Evolutionary conservation across 2,888 invertebrate genomes (phyloP), one percentile per base, ranked within the genome.

Genomic region (Lamellibrachia satsuma): DNA sequence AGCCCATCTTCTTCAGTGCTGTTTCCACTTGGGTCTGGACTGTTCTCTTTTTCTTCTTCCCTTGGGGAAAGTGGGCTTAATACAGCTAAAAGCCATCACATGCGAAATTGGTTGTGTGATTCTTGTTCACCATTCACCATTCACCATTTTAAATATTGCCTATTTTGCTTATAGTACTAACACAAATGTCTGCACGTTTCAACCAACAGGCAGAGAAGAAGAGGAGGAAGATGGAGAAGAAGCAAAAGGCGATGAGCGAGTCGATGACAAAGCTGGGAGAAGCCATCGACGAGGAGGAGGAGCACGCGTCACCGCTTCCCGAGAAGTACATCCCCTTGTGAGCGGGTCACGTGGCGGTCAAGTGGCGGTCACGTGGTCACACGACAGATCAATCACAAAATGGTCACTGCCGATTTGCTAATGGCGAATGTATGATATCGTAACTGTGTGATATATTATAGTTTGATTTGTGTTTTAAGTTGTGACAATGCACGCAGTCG

Each of bases 231-330:
- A 6, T 75, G 75, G 75, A n/a, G 75, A 75, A 15, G 22, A 75
- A 75, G 22, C 75, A 75, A n/a, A 11, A 75, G 75, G n/a, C 6
- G 22, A 75, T 1, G 22, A 75, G 75, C 75, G 75, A 75, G 22
- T 75, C 75, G 75, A 75, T 75, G 75, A 75, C 75, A n/a, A 75
- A 75, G 75, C 75, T 75, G 75, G 75, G 75, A 75, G 75, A 75
- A 3, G 75, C 15, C 15, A 75, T 75, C 22, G 75, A 75, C 15
- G 15, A 15, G 22, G 75, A 75, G 22, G 75, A 75, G 22, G 75
- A 75, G 75, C 75, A 75, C 75, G 75, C 75, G 75, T 75, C 75
- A 11, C 75, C 75, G 22, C 75, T 75, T 2, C 75, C 75, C 11
- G 75, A 75, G 75, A 75, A 75, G 75, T 6, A 22, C 75, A 75